A percentile compares a stretch with the other conserved stretches of the same genome.
phyloP scores from a whole-genome alignment of 2,797 vertebrate species.

The Cossypha caffra region DNA sequence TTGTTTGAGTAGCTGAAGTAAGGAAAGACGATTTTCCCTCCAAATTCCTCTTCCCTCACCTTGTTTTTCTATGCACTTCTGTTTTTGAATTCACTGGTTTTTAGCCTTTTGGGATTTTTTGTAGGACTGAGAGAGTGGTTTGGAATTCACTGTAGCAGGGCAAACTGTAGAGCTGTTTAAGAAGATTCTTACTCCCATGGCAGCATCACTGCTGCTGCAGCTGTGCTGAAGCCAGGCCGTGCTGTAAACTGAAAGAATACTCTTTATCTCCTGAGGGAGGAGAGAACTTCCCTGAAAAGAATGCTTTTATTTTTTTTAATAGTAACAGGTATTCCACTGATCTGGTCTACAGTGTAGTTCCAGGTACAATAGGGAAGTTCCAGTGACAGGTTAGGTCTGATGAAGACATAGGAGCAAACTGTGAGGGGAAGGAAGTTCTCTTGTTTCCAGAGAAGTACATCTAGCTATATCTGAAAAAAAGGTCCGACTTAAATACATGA shows the following conservation, averaged over 20 bases:
- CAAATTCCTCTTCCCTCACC: background rate
- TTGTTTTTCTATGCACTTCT: rapidly evolving
- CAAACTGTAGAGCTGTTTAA: background rate
- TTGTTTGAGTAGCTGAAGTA: background rate
- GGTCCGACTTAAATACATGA: background rate
- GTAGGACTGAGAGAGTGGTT: background rate
- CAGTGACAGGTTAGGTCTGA: background rate
- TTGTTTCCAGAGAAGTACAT: background rate
- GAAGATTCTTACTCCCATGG: background rate
- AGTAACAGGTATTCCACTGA: background rate
- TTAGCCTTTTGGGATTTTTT: background rate
- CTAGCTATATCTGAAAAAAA: background rate
- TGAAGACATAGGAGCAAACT: background rate
- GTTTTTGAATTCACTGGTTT: background rate
- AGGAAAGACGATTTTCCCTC: background rate
- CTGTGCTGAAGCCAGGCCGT: background rate
- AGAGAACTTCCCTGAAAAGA: background rate
- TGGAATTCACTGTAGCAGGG: background rate
- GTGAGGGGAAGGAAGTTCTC: background rate
- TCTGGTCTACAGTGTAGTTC: background rate
- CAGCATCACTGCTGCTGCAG: background rate
- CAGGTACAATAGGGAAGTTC: background rate
- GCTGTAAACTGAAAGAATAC: background rate
- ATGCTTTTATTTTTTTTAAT: background rate
- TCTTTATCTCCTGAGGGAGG: background rate